Evolutionary conservation across 2,888 invertebrate species (phyloP).

Genomic region (Amaurobius ferox): DNA sequence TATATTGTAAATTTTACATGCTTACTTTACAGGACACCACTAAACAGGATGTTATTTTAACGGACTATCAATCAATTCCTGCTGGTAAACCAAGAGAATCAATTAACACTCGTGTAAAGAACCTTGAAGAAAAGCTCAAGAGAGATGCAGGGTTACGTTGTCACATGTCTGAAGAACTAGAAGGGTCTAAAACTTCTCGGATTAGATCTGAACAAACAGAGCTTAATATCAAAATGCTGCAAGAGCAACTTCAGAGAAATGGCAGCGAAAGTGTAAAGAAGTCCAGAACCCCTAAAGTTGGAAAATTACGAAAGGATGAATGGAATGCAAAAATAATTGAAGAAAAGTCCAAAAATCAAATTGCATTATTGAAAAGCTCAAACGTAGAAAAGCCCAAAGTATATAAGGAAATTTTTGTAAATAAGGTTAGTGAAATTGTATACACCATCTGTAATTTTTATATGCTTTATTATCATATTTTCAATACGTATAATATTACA

Average conservation of each 20-base stretch:
- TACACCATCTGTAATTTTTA: background rate
- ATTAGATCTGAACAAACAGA: constrained; percentile 89
- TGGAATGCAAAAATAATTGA: constrained; percentile 74
- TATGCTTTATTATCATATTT: background rate
- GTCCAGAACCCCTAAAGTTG: constrained; percentile 68
- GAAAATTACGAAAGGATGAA: constrained; percentile 72
- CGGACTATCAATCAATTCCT: constrained; percentile 48
- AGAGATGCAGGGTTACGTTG: constrained; percentile 77
- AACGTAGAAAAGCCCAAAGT: constrained; percentile 67
- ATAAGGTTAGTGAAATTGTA: constrained; percentile 62
- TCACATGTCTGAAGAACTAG: constrained; percentile 85
- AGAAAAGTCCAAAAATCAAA: constrained; percentile 59
- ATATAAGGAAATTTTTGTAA: constrained; percentile 73
- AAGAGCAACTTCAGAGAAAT: constrained; percentile 84
- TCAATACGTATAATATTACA: too few species aligned
- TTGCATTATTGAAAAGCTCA: constrained; percentile 21
- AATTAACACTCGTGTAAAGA: constrained; percentile 80
- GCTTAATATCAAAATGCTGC: constrained; percentile 94
- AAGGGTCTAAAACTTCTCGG: constrained; percentile 82
- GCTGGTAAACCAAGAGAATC: constrained; percentile 69
- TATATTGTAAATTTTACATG: background rate
- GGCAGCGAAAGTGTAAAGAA: constrained; percentile 63
- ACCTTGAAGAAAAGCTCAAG: constrained; percentile 87
- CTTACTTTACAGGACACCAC: constrained; percentile 38
- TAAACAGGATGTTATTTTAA: constrained; percentile 59